Evolutionary conservation across 2,888 invertebrate species (phyloP).

Genomic region (Phalera bucephala): DNA sequence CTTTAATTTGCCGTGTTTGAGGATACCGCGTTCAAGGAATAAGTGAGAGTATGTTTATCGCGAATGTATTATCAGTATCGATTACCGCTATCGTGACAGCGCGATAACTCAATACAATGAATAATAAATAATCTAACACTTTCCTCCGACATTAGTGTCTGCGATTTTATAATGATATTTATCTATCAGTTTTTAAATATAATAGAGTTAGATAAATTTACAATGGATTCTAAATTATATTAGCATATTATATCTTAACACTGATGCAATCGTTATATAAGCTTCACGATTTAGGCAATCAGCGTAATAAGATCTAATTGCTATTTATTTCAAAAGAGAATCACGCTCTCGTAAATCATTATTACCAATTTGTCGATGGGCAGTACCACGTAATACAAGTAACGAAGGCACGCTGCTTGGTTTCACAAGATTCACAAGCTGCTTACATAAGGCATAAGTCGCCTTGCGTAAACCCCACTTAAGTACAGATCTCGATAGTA

Average conservation of each 20-base stretch:
- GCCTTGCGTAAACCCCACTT: slow-evolving; percentile 73
- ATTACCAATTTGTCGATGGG: slow-evolving; percentile 55
- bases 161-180: too few relatives aligned
- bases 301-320: too few relatives aligned
- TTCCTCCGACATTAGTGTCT: slow-evolving; percentile 3
- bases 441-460: slow-evolving; percentile 67
- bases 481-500: slow-evolving; percentile 58
- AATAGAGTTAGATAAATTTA: too few relatives aligned
- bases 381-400: slow-evolving; percentile 47
- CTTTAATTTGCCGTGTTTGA: slow-evolving; percentile 16
- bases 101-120: slow-evolving; percentile 50
- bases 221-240: too few relatives aligned
- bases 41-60: slow-evolving; percentile 50
- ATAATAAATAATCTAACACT: slow-evolving; percentile 37
- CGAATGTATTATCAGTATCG: slow-evolving; percentile 58
- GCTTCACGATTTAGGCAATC: too few relatives aligned
- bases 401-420: slow-evolving; percentile 61
- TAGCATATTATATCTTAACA: too few relatives aligned
- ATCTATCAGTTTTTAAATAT: too few relatives aligned
- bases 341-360: slow-evolving; percentile 51
- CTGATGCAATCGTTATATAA: too few relatives aligned
- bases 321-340: slow-evolving; percentile 33
- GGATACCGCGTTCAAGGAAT: slow-evolving; percentile 30
- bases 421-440: slow-evolving; percentile 73
- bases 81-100: slow-evolving; percentile 61